Evolutionary conservation across 1,140 invertebrate species (phyloP).

Genomic region (Nasonia vitripennis): DNA sequence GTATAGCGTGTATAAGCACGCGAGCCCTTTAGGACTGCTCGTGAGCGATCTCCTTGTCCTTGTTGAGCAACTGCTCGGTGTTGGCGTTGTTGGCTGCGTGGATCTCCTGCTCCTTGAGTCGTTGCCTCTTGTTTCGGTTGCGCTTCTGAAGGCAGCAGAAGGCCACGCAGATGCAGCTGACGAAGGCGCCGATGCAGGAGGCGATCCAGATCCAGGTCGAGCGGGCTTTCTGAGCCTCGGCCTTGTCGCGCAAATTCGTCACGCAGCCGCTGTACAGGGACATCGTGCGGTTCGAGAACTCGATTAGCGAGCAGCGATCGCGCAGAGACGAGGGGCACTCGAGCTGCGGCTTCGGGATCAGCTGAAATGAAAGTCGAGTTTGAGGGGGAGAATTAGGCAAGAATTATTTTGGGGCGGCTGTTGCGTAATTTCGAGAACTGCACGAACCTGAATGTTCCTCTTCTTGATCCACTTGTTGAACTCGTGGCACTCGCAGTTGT

Average conservation of each 20-base stretch:
- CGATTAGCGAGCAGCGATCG: conserved; percentile 19
- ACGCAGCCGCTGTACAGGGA: conserved; percentile 58
- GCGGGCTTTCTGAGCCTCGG: conserved; percentile 60
- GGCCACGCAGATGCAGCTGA: conserved; percentile 57
- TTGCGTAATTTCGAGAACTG: too few species aligned
- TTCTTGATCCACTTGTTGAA: conserved; percentile 62
- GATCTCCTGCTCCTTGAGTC: conserved; percentile 63
- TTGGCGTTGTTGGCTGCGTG: conserved; percentile 63
- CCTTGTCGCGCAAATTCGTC: conserved; percentile 54
- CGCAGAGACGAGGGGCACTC: conserved; percentile 28
- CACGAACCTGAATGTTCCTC: conserved; percentile 56
- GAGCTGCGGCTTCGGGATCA: not conserved
- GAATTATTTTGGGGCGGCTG: too few species aligned
- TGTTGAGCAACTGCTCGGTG: conserved; percentile 66
- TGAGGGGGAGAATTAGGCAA: too few species aligned
- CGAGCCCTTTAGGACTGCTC: conserved; percentile 36
- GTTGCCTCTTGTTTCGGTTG: conserved; percentile 62
- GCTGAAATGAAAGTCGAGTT: not conserved
- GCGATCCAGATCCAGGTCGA: conserved; percentile 67
- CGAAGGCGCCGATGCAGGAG: conserved; percentile 61
- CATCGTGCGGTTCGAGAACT: conserved; percentile 63
- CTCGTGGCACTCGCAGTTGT: conserved; percentile 63
- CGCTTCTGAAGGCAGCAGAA: conserved; percentile 68
- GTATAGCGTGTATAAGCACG: not conserved
- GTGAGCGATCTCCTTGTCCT: conserved; percentile 56